Percentiles rank a stretch among this genome's conserved stretches.
Conservation (phyloP, 2,797 vertebrate genomes). For the Alca torda region DNA sequence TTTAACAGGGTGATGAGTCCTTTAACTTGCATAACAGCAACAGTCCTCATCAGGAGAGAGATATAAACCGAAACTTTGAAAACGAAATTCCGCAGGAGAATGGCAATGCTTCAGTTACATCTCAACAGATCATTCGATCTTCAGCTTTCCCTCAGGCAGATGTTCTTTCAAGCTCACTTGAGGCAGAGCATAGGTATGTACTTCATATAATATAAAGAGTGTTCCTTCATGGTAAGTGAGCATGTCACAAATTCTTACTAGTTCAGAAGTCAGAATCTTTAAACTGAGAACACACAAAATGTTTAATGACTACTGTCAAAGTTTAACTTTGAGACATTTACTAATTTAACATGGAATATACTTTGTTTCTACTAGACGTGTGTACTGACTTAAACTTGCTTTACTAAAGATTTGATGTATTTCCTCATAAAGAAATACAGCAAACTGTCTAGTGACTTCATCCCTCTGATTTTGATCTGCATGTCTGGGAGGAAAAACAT, state of each 20-base stretch:
- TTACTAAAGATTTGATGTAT: neutral
- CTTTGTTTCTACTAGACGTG: neutral
- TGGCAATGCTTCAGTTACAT: conserved; percentile 68
- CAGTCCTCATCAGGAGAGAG: conserved; percentile 69
- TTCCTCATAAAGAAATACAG: neutral
- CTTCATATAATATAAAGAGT: neutral
- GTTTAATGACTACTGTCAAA: neutral
- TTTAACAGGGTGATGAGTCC: conserved; percentile 66
- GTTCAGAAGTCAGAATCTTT: neutral
- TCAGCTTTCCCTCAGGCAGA: conserved; percentile 76
- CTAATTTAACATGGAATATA: neutral
- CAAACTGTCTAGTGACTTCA: neutral
- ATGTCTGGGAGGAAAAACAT: neutral
- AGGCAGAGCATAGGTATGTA: conserved; percentile 82
- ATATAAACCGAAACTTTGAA: conserved; percentile 79
- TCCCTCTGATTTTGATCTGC: neutral
- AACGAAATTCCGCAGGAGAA: conserved; percentile 72
- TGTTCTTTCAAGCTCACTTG: conserved; percentile 83
- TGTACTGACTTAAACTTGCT: neutral
- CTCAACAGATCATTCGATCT: conserved; percentile 73
- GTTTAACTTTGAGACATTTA: neutral
- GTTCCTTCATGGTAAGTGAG: neutral
- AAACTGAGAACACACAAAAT: neutral
- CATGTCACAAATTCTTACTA: neutral
- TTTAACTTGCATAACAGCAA: conserved; percentile 77